Conservation (phyloP, 2,888 invertebrate genomes). For the Stenchaetothrips biformis region DNA sequence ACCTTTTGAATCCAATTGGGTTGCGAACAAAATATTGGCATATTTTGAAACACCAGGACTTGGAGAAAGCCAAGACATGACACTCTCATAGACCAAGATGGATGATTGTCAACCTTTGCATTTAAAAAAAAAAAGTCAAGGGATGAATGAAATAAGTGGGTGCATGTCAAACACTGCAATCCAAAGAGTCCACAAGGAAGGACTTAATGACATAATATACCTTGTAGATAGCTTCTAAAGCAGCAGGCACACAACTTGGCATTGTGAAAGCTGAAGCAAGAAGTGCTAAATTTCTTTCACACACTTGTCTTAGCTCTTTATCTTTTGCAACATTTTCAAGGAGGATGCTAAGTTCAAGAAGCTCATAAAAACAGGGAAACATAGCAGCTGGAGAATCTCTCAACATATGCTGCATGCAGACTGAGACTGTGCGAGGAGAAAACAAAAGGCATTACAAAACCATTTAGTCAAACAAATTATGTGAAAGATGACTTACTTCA, state of each 20-base stretch:
- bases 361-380: slow-evolving; percentile 37
- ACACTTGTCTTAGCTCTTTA: slow-evolving; percentile 66
- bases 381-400: neutral
- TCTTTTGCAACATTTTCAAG: slow-evolving; percentile 73
- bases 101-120: neutral
- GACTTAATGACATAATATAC: slow-evolving; percentile 42
- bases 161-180: slow-evolving; percentile 36
- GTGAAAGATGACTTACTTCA: no score
- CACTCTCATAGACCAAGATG: slow-evolving; percentile 65
- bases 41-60: slow-evolving; percentile 66
- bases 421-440: slow-evolving; percentile 43
- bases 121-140: no score
- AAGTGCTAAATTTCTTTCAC: slow-evolving; percentile 61
- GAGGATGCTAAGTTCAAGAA: slow-evolving; percentile 62
- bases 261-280: slow-evolving; percentile 61
- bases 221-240: slow-evolving; percentile 53
- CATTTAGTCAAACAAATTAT: neutral
- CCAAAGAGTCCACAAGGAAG: slow-evolving; percentile 26
- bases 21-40: slow-evolving; percentile 54
- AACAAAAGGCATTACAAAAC: neutral
- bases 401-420: slow-evolving; percentile 42
- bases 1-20: slow-evolving; percentile 32
- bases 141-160: neutral
- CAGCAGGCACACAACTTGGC: slow-evolving; percentile 55
- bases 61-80: slow-evolving; percentile 64